phyloP scores from a whole-genome alignment of 2,888 invertebrate species.

The Caenorhabditis auriculariae region DNA sequence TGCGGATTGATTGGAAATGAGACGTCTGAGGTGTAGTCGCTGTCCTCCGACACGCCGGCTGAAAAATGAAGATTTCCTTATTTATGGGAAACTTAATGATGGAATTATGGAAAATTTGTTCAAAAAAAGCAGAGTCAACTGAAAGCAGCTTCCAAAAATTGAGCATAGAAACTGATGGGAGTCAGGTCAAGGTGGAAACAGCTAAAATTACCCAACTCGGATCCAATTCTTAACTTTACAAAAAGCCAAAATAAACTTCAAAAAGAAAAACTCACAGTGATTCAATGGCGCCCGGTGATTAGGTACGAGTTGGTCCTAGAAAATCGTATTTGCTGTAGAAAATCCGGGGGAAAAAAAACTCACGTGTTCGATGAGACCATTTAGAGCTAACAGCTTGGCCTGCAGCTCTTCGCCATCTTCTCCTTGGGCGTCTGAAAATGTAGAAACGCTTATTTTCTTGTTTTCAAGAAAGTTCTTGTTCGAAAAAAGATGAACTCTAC shows the following conservation, averaged over 20 bases:
- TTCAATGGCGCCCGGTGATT: conserved; percentile 51
- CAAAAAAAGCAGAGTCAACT: background rate
- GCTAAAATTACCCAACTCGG: no score
- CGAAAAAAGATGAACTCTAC: no score
- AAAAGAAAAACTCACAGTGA: conserved; percentile 45
- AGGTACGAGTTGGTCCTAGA: conserved; percentile 39
- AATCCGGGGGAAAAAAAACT: conserved; percentile 6
- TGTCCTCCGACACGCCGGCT: conserved; percentile 94
- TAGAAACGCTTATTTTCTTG: no score
- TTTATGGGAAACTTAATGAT: no score
- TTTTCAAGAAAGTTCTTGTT: no score
- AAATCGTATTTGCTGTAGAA: conserved; percentile 2
- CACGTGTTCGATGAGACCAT: conserved; percentile 42
- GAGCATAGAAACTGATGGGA: background rate
- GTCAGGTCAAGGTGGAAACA: no score
- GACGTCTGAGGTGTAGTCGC: conserved; percentile 93
- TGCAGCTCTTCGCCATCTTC: conserved; percentile 44
- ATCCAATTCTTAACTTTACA: background rate
- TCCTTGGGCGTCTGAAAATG: conserved; percentile 49
- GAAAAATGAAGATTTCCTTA: conserved; percentile 48
- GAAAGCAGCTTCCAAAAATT: background rate
- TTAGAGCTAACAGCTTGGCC: conserved; percentile 50
- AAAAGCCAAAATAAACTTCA: background rate
- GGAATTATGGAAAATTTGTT: background rate
- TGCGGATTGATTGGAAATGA: conserved; percentile 77